Evolutionary conservation across 2,797 vertebrate genomes (phyloP).

Genomic region (Platalea minor): DNA sequence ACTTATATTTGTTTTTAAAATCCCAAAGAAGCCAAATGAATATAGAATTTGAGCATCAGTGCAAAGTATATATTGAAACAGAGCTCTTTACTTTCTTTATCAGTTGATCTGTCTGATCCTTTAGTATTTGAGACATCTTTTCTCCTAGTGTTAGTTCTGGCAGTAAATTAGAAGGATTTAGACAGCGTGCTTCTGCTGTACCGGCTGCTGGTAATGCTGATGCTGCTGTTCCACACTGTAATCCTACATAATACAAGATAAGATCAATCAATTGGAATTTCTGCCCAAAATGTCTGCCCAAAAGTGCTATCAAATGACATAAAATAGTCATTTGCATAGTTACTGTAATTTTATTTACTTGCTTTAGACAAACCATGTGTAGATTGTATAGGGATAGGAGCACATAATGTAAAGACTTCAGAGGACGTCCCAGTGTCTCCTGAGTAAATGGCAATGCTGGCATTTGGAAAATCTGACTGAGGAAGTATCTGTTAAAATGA

Average conservation of each 20-base stretch:
- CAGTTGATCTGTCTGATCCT: constrained; percentile 82
- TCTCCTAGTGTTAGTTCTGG: constrained; percentile 78
- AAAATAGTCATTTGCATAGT: background rate
- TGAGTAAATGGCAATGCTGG: background rate
- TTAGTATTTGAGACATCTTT: constrained; percentile 82
- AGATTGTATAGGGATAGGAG: constrained; percentile 21
- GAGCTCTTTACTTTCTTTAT: constrained; percentile 77
- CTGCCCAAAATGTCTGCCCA: background rate
- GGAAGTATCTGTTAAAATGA: constrained; percentile 39
- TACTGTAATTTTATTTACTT: constrained; percentile 51
- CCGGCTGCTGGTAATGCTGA: background rate
- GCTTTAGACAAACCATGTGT: background rate
- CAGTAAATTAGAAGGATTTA: constrained; percentile 10
- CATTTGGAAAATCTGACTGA: background rate
- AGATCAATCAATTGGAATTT: background rate
- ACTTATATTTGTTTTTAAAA: no score
- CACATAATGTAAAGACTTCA: background rate
- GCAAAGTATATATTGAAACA: background rate
- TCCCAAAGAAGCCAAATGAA: background rate
- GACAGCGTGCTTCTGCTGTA: background rate
- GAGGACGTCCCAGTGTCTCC: background rate
- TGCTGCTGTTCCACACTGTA: background rate
- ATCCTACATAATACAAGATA: constrained; percentile 22
- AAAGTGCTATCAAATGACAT: background rate
- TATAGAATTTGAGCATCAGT: background rate